These are phyloP conservation scores for Incurvaria masculella DNA, from an alignment of 2,888 invertebrate species.

Conservation along the genomic window DNA sequence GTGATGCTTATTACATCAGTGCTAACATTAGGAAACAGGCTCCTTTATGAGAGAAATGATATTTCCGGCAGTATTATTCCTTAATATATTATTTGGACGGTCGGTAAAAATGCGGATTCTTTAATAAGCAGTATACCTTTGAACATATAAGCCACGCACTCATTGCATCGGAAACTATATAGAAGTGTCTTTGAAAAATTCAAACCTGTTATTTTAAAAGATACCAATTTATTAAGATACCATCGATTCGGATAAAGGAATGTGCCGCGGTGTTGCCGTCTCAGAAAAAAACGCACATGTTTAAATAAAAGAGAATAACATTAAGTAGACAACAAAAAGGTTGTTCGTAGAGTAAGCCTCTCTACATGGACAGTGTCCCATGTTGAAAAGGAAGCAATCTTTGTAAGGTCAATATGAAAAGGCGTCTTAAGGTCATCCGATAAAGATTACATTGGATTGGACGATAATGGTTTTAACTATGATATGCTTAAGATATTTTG, in stretches of 20 bases:
- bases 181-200: conserved; percentile 16
- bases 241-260: conserved; percentile 34
- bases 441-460: neutral
- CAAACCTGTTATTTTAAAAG: conserved; percentile 31
- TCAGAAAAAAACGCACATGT: conserved; percentile 39
- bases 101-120: too few relatives aligned
- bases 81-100: too few relatives aligned
- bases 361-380: conserved; percentile 23
- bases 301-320: conserved; percentile 48
- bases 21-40: neutral
- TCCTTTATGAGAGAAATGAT: neutral
- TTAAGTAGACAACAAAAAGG: conserved; percentile 44
- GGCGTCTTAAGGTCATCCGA: neutral
- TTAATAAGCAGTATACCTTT: too few relatives aligned
- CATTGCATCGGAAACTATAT: conserved; percentile 6
- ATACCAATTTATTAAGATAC: conserved; percentile 45
- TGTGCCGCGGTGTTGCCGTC: conserved; percentile 28
- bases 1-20: neutral
- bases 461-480: neutral
- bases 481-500: neutral
- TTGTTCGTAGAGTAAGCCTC: conserved; percentile 39
- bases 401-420: neutral
- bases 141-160: too few relatives aligned
- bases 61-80: neutral
- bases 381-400: conserved; percentile 1